Percentiles rank a stretch among this genome's conserved stretches.
Conservation (phyloP, 1,140 invertebrate genomes). For the Drosophila nannoptera region DNA sequence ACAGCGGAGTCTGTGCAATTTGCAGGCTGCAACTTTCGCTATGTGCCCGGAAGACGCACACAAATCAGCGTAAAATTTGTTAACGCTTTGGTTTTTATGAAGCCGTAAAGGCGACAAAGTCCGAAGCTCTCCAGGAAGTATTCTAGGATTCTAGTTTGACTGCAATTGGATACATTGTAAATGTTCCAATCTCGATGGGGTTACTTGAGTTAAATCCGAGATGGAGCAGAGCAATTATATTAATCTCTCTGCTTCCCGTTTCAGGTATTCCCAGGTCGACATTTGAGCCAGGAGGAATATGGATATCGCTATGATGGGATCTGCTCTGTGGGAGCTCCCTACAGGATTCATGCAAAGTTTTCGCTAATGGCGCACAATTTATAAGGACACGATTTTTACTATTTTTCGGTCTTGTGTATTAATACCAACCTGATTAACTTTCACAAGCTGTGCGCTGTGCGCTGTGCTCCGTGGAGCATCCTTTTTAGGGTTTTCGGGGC, state of each 20-base stretch:
- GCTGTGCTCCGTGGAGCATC: neutral
- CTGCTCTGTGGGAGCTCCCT: no score
- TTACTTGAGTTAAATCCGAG: no score
- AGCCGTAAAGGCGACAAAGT: slow-evolving; percentile 67
- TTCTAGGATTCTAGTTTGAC: slow-evolving; percentile 4
- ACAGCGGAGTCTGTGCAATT: slow-evolving; percentile 48
- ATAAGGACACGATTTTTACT: neutral
- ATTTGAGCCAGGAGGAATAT: no score
- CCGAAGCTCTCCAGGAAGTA: slow-evolving; percentile 29
- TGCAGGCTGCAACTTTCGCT: slow-evolving; percentile 28
- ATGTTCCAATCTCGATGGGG: neutral
- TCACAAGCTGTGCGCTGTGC: neutral
- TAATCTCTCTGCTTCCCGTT: no score
- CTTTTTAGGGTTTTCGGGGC: neutral
- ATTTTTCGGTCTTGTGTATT: neutral
- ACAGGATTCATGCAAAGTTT: no score
- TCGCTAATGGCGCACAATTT: neutral
- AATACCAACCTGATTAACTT: slow-evolving; percentile 8
- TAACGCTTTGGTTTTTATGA: slow-evolving; percentile 65
- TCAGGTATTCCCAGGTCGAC: no score
- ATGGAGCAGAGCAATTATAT: no score
- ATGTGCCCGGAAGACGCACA: slow-evolving; percentile 40
- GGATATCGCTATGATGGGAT: no score
- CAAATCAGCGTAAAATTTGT: slow-evolving; percentile 74
- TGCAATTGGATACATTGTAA: neutral